Evolutionary conservation across 1,140 invertebrate species (phyloP).

Genomic region (Drosophila pectinifera): DNA sequence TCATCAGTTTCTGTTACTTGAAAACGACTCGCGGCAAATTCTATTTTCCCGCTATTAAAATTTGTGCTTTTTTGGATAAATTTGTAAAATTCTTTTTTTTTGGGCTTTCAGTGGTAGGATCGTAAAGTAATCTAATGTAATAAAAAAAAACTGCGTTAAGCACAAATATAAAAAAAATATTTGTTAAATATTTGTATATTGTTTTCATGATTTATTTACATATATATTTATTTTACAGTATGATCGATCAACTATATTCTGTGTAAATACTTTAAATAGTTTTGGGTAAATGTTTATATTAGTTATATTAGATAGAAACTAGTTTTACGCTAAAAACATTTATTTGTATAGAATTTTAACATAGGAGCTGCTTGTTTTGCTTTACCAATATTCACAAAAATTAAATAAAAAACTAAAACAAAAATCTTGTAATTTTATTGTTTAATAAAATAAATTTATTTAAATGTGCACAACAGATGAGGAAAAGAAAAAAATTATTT

Average conservation of each 20-base stretch:
- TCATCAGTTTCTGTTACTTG: too few species aligned
- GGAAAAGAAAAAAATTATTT: slow-evolving; percentile 69
- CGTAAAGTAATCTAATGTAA: too few species aligned
- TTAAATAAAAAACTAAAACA: neutral
- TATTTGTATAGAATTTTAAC: neutral
- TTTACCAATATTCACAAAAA: neutral
- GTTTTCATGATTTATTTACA: slow-evolving; percentile 4
- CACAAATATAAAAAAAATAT: neutral
- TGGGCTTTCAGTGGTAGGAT: too few species aligned
- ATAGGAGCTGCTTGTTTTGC: neutral
- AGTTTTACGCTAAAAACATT: neutral
- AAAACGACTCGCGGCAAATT: too few species aligned
- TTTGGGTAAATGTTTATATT: neutral
- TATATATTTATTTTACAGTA: slow-evolving; percentile 12
- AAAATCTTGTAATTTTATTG: neutral
- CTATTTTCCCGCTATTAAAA: too few species aligned
- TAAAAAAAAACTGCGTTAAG: too few species aligned
- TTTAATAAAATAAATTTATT: neutral
- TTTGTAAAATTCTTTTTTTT: too few species aligned
- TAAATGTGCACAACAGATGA: slow-evolving; percentile 89
- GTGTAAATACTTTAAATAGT: slow-evolving; percentile 11
- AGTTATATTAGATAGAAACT: slow-evolving; percentile 4
- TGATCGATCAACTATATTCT: slow-evolving; percentile 4
- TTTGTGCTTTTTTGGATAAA: too few species aligned
- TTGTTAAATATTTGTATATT: neutral